Conservation (phyloP, 2,797 vertebrate species). For the Microhierax caerulescens region DNA sequence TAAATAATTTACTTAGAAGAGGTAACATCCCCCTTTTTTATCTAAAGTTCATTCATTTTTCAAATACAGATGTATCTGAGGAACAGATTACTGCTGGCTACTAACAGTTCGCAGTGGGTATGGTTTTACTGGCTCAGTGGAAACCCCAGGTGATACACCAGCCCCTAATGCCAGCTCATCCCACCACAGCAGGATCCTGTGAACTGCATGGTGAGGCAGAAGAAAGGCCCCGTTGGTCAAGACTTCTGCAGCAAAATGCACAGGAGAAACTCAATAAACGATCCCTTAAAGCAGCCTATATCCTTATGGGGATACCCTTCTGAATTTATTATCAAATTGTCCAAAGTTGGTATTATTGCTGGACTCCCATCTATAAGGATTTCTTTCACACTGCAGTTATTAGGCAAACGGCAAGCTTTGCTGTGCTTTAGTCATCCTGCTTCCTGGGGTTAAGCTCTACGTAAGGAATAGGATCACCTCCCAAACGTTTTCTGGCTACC, state of each 20-base stretch:
- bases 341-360: not conserved
- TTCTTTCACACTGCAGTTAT: not conserved
- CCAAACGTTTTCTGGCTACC: not conserved
- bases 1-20: constrained; percentile 65
- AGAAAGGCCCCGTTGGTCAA: not conserved
- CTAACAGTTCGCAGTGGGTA: not conserved
- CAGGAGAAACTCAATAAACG: not conserved
- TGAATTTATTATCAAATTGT: not conserved
- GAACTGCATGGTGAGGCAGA: not conserved
- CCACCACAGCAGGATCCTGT: not conserved
- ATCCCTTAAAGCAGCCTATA: not conserved
- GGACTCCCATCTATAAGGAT: not conserved
- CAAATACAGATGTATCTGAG: constrained; percentile 17
- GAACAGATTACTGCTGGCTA: not conserved
- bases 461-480: not conserved
- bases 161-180: not conserved
- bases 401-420: not conserved
- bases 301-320: not conserved
- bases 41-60: constrained; percentile 43
- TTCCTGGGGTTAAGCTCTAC: not conserved
- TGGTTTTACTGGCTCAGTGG: not conserved
- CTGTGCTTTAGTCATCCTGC: not conserved
- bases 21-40: constrained; percentile 25
- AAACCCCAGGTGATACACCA: not conserved
- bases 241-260: not conserved